Evolutionary conservation across 2,888 invertebrate species (phyloP), one percentile per base, ranked within the genome.

Genomic region (Hyppa rectilinea): DNA sequence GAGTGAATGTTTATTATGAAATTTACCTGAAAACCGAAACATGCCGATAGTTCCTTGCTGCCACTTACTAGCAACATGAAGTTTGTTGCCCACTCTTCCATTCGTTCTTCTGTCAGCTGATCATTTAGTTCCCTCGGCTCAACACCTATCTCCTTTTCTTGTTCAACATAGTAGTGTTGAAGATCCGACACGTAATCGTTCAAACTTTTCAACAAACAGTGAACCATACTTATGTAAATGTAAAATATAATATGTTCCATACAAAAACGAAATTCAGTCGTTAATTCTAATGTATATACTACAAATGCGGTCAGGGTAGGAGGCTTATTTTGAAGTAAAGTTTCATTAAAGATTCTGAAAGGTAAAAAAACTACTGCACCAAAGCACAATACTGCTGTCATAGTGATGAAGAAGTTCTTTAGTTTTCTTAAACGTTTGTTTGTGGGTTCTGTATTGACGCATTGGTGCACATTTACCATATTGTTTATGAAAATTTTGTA

Each of bases 1-100:
- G 2, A 47, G 23, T 56, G 17, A 17, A 36, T 34, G 2, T 36
- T n/a, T 17, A 17, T 23, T 17, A n/a, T 23, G 9, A 17, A 38
- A 26, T 5, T 12, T 50, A 70, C 70, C 70, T 70, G 70, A 50
- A 70, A 49, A 62, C 62, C 72, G 17, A 71, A 72, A 26, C 71
- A 71, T 2, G 36, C n/a, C 12, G 73, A 61, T 23, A 71, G 31
- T 31, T 34, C 38, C 31, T 61, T 71, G 31, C 71, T 71, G 23
- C 71, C 60, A 38, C 14, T 9, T 7, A 72, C 73, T 47, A 72
- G 34, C n/a, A 61, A 62, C 34, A 71, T 40, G 23, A 72, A 71
- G n/a, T 71, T 61, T 6, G 38, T 61, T 12, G 62, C 62, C 71
- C 71, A 71, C 14, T 72, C 45, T 38, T 61, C 31, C 10, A 20